Evolutionary conservation across 2,888 invertebrate genomes (phyloP), one percentile per base, ranked within the genome.

Genomic region (Melanotus villosus): DNA sequence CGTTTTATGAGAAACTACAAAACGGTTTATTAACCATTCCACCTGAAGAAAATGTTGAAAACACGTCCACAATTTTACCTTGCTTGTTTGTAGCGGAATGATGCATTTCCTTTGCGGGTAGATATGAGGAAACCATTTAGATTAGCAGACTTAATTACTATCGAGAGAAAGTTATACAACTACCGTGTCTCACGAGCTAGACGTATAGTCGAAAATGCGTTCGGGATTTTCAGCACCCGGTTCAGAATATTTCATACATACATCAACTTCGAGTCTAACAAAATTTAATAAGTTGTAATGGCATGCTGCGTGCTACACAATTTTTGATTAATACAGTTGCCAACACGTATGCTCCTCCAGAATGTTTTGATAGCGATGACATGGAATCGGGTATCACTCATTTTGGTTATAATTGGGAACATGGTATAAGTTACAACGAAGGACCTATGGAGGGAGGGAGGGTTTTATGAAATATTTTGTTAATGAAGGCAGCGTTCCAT

Each of bases 61-160:
- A 59, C 16, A 62, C 68, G 32, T 68, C 43, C 5, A 64, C 65
- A 10, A 36, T 38, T 47, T 45, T 56, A 10, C 52, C 59, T 57
- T 68, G 64, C 65, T 73, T 76, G 38, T 78, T 78, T 66, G 64
- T 78, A 10, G 73, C 72, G 2, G 76, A n/a, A 77, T 59, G 75
- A 77, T 64, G 45, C n/a, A n/a, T n/a, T n/a, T n/a, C n/a, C 72
- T 6, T 59, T 76, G 38, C 41, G 72, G 10, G 7, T 10, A 45
- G 67, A 77, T 64, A 68, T 73, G 14, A 7, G 74, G 21, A 77
- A 77, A 62, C 75, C 75, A 38, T 67, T 68, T 66, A 18, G 7
- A 9, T 30, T 30, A n/a, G 47, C 7, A 64, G 34, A 60, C 16
- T 68, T 70, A 23, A 38, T 18, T 36, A 5, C n/a, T 23, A 41